Percentiles rank a stretch among this genome's conserved stretches.
phyloP scores from a whole-genome alignment of 2,797 vertebrate species.

The Siniperca obscura region DNA sequence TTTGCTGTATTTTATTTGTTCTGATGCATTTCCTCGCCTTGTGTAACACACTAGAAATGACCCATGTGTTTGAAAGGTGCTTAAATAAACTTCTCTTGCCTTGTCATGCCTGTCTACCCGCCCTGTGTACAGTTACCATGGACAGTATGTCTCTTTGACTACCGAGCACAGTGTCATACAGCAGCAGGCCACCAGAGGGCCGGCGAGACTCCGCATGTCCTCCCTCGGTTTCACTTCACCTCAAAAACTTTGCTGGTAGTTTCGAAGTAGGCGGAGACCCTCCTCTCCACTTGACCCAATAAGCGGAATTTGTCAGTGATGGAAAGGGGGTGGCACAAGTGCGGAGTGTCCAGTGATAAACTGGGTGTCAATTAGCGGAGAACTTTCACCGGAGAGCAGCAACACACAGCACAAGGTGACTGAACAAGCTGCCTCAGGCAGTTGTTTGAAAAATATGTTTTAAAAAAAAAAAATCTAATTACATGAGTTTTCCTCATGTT shows the following conservation, averaged over 20 bases:
- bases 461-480: too few relatives aligned
- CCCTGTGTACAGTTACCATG: neutral
- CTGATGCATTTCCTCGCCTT: neutral
- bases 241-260: conserved; percentile 38
- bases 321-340: neutral
- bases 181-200: conserved; percentile 44
- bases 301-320: conserved; percentile 33
- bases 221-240: conserved; percentile 9
- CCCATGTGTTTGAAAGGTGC: neutral
- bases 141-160: neutral
- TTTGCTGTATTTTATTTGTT: too few relatives aligned
- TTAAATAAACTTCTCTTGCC: neutral
- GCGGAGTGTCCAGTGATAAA: conserved; percentile 9
- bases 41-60: neutral
- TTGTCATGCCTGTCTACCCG: too few relatives aligned
- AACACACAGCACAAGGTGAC: conserved; percentile 22
- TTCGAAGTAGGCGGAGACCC: conserved; percentile 63
- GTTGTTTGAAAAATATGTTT: neutral
- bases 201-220: neutral
- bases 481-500: neutral
- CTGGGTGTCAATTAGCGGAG: conserved; percentile 57
- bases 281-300: conserved; percentile 36
- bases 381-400: conserved; percentile 43
- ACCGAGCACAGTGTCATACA: neutral
- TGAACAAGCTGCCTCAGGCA: neutral